Percentiles rank a stretch among this genome's conserved stretches.
Evolutionary conservation across 2,888 invertebrate species (phyloP).

Genomic region (Agrochola litura): DNA sequence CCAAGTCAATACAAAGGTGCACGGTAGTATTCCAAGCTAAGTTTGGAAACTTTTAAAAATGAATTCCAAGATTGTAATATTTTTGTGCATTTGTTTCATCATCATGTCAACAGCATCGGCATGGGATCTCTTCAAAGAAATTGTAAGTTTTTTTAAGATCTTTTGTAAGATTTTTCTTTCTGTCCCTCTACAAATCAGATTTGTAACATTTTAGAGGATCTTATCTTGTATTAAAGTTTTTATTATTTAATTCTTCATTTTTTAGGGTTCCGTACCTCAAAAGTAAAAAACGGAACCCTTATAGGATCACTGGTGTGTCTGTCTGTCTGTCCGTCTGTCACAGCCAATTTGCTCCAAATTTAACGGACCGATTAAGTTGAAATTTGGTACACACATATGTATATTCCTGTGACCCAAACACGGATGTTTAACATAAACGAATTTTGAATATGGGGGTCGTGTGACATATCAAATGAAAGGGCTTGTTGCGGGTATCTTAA

Average conservation of each 20-base stretch:
- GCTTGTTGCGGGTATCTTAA: no score
- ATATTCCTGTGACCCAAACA: no score
- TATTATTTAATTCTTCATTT: neutral
- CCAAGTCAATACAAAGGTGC: slow-evolving; percentile 1
- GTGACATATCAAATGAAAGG: no score
- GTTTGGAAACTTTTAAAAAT: slow-evolving; percentile 21
- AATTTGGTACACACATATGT: no score
- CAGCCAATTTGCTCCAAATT: no score
- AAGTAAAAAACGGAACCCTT: no score
- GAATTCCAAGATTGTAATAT: slow-evolving; percentile 52
- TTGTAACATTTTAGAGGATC: neutral
- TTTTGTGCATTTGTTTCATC: slow-evolving; percentile 54
- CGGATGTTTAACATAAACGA: no score
- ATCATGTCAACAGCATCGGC: slow-evolving; percentile 50
- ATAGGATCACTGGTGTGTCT: no score
- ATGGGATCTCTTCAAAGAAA: slow-evolving; percentile 58
- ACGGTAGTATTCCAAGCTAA: slow-evolving; percentile 20
- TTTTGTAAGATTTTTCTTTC: neutral
- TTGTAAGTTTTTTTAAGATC: slow-evolving; percentile 41
- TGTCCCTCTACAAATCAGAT: no score
- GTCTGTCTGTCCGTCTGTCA: no score
- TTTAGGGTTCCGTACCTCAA: neutral
- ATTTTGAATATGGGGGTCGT: no score
- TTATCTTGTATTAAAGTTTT: neutral
- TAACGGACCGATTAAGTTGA: no score